A percentile compares a stretch with the other conserved stretches of the same genome.
phyloP scores from a whole-genome alignment of 2,888 invertebrate genomes.

The Brachynemurus nebulosus region DNA sequence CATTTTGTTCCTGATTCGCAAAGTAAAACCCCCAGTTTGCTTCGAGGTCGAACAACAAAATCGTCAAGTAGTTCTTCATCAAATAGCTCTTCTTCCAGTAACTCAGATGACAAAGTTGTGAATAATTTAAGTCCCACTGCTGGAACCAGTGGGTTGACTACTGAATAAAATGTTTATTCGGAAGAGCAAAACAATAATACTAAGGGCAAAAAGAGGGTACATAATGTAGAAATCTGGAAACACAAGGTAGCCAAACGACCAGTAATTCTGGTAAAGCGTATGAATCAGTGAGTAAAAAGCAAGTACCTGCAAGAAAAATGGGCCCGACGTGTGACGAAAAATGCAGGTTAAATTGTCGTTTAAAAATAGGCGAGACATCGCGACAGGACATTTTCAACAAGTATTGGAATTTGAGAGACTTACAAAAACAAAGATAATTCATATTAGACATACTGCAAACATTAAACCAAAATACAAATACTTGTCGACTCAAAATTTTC shows the following conservation, averaged over 20 bases:
- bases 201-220: neutral
- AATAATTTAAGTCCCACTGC: neutral
- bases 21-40: conserved; percentile 10
- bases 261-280: neutral
- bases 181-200: neutral
- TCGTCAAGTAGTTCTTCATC: conserved; percentile 12
- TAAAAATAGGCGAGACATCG: neutral
- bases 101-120: neutral
- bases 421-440: neutral
- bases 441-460: neutral
- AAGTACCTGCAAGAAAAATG: neutral
- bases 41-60: conserved; percentile 12
- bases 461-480: neutral
- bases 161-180: neutral
- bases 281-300: neutral
- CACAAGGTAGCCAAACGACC: neutral
- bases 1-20: conserved; percentile 9
- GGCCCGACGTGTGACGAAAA: neutral
- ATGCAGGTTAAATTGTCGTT: neutral
- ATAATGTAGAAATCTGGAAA: neutral
- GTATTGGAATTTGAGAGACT: neutral
- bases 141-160: neutral
- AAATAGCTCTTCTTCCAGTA: conserved; percentile 12
- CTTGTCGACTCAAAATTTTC: neutral
- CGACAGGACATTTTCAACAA: neutral